Base-by-base conservation (phyloP, 2,888 invertebrate species). In the Thumatha senex region DNA sequence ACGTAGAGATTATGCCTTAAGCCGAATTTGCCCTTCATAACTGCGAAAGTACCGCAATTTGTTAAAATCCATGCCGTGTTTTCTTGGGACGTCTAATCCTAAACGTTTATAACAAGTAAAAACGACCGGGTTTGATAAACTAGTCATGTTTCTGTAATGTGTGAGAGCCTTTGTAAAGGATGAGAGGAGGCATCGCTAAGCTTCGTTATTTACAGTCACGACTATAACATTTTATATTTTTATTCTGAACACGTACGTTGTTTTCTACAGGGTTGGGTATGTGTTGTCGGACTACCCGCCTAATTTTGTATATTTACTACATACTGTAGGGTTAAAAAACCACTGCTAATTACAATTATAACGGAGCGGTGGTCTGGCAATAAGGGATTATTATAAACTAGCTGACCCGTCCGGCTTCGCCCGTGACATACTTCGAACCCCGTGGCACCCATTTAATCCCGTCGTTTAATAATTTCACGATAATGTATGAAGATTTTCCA, bases 211-310 rank as follows among this genome's bases (percentile, higher is more conserved):
- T 58, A 63, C 49, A 58, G 39, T 63, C 54, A 55, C 46, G 58
- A 48, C 44, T 38, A 34, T n/a, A n/a, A 33, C 38, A 31, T 58
- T 29, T 18, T 53, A 39, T 50, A 48, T 47, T 55, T 47, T 49
- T 54, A 64, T 60, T 64, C 63, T 11, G 43, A 41, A 46, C 64
- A 64, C 66, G 64, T 65, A 50, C n/a, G 45, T 40, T 42, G 45
- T 38, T 41, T 47, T 47, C 46, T 46, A 45, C 47, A 43, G 46
- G 48, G 47, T 31, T 59, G 45, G 51, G 56, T 35, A 5, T 24
- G 40, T 48, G 30, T 64, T 63, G 46, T 43, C 39, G 13, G 34
- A 31, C 33, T 12, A 48, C 40, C 44, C 47, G 29, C 24, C 36
- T 35, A 39, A 46, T 43, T 39, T 51, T 35, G 43, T 40, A 18